Base-by-base conservation (phyloP, 1,140 invertebrate species). In the Cyclargus thomasi region DNA sequence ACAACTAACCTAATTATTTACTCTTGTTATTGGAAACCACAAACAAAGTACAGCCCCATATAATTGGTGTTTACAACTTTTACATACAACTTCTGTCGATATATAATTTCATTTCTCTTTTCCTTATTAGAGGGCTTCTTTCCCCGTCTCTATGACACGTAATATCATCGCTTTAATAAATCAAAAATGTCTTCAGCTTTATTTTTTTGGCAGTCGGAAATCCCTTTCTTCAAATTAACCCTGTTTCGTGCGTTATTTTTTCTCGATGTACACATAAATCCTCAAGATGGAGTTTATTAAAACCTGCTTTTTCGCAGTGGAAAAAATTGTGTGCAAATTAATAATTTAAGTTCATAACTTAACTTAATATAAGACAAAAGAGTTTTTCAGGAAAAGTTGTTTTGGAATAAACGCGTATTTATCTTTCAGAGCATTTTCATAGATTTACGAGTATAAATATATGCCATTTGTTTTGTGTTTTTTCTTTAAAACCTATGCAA, bases 51-150 rank as follows among this genome's bases (percentile, higher is more conserved):
- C 4, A 11, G 18, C 55, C 8, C 55, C 1, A 57, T 57, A 57
- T 57, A 57, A 78, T 81, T 76, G 69, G 73, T 76, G 74, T 74
- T 73, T 74, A 67, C 64, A 71, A 76, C 59, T 75, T 73, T 57
- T 63, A 68, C 39, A 67, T 53, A 23, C 6, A 23, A 67, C 64
- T 55, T 16, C 53, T 35, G 18, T 35, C 18, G 62, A 16, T 65
- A 63, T 63, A 64, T 39, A 72, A 74, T 72, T 70, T 71, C 59
- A 69, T 63, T 18, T 70, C 64, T 59, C 63, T 72, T 72, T 74
- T 72, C 70, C 73, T 68, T 72, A 72, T 68, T 71, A 71, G 62
- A 62, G 62, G 53, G 17, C 36, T 63, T 69, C 62, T 72, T 71
- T 69, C 68, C 66, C 68, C 64, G 17, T 20, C 18, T 59, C 55